These are phyloP conservation scores for Hippocampus comes DNA, from an alignment of 2,113 vertebrate genomes.

Conservation along the genomic window DNA sequence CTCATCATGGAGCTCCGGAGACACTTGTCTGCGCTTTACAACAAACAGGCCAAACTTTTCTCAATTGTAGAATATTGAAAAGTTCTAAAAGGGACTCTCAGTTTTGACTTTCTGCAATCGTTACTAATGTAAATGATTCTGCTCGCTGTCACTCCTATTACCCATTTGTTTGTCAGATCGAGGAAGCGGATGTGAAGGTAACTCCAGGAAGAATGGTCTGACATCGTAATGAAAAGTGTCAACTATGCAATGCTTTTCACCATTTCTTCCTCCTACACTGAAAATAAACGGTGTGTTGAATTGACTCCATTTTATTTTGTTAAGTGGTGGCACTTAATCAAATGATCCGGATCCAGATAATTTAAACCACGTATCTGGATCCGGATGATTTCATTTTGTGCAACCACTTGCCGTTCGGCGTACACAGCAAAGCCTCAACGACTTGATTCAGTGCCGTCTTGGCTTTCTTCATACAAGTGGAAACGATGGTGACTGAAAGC, in stretches of 20 bases:
- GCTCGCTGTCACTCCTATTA: too few relatives aligned
- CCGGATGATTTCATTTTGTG: too few relatives aligned
- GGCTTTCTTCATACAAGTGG: conserved; percentile 9
- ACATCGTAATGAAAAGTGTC: conserved; percentile 6
- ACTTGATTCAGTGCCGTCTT: neutral
- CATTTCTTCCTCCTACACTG: conserved; percentile 35
- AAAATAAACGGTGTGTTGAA: too few relatives aligned
- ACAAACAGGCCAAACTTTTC: neutral
- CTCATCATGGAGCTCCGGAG: neutral
- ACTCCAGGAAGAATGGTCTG: neutral
- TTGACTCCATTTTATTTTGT: too few relatives aligned
- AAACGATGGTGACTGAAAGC: conserved; percentile 57
- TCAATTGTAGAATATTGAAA: neutral
- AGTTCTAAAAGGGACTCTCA: neutral
- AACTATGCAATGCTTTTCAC: conserved; percentile 49
- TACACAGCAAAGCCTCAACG: too few relatives aligned
- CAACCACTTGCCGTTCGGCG: too few relatives aligned
- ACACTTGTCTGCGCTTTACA: neutral
- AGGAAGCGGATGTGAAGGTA: neutral
- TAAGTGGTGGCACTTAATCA: too few relatives aligned
- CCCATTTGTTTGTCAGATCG: neutral
- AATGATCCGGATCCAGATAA: too few relatives aligned
- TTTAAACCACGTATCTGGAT: too few relatives aligned
- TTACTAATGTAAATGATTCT: neutral
- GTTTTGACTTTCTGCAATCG: neutral